These are phyloP conservation scores for Hiodon alosoides DNA, from an alignment of 2,113 vertebrate genomes.

Conservation along the genomic window DNA sequence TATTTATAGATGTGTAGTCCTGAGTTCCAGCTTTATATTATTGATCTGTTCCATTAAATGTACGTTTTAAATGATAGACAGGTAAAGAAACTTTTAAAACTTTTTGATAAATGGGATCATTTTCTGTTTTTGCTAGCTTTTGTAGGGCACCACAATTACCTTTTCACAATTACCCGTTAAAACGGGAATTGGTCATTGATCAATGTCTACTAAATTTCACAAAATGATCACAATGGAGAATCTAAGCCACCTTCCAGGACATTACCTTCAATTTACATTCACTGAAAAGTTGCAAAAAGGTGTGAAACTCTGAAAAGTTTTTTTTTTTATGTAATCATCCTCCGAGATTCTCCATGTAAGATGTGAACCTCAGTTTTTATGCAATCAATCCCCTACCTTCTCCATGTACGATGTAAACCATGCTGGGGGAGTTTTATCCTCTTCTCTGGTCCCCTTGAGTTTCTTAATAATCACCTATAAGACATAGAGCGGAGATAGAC, in stretches of 20 bases:
- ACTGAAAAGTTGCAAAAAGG: neutral
- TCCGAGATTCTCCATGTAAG: slow-evolving; percentile 68
- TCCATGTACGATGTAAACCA: slow-evolving; percentile 95
- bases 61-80: no score
- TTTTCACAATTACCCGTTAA: neutral
- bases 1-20: no score
- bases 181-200: no score
- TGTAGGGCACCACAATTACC: neutral
- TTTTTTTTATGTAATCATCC: neutral
- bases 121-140: no score
- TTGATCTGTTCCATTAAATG: no score
- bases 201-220: no score
- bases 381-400: slow-evolving; percentile 59
- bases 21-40: no score
- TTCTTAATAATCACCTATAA: slow-evolving; percentile 60
- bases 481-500: neutral
- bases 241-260: no score
- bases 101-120: no score
- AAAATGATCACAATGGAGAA: no score
- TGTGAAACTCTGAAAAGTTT: no score
- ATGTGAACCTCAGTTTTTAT: neutral
- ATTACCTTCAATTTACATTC: neutral
- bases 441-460: slow-evolving; percentile 57
- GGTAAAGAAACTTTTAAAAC: no score
- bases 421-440: slow-evolving; percentile 79